Base-by-base conservation (phyloP, 2,888 invertebrate genomes). In the Anodontia alba region DNA sequence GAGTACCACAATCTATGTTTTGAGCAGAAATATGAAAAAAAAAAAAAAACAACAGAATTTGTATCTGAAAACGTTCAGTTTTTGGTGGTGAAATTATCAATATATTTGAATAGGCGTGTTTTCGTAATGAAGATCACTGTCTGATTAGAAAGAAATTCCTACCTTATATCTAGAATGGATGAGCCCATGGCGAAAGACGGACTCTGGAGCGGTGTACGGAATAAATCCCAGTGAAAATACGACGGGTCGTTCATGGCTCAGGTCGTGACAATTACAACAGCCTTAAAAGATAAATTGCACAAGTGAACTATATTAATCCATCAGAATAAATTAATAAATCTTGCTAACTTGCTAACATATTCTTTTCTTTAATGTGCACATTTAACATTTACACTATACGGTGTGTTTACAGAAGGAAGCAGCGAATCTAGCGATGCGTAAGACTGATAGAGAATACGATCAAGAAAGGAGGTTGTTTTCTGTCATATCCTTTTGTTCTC, bases 161-260 rank as follows among this genome's bases (percentile, higher is more conserved):
- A 92, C 92, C 91, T 91, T 68, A 92, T 90, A 80, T 92, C 92
- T 67, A 91, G 86, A 71, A 92, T 89, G 1, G 91, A 88, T n/a
- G 92, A 79, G 33, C 90, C 91, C 91, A 92, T 91, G 15, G 89
- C 89, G 70, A 92, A 91, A 12, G 87, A 87, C n/a, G 91, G 90
- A 31, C 89, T 88, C 76, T 92, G 92, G 8, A 92, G 84, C 17
- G 91, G 91, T 62, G 90, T 90, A 33, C 92, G 86, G 71, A 92
- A 87, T 67, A 92, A 83, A 83, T 92, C 92, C 92, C 92, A 92
- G 73, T 92, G 92, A 83, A 92, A 91, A 76, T 90, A 91, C 0
- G 91, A 88, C 80, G 91, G 92, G 73, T 92, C 92, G 77, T 92
- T 92, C 92, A 92, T 92, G 42, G 20, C 77, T 74, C 10, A 23